Base-by-base conservation (phyloP, 2,797 vertebrate genomes). In the Melanotaenia parkinsoni region DNA sequence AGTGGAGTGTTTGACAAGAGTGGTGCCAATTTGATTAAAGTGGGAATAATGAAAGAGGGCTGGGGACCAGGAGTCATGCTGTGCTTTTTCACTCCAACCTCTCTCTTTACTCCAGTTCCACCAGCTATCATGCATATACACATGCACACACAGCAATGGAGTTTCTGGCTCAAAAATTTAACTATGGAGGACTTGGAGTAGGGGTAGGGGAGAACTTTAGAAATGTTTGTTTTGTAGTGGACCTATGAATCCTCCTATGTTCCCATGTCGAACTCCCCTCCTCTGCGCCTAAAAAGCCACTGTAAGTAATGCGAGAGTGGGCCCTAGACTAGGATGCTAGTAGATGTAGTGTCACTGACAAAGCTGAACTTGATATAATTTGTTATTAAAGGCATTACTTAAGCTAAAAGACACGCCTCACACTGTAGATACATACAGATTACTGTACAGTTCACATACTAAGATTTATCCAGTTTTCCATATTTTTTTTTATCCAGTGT, bases 1-100 rank as follows among this genome's bases (percentile, higher is more conserved):
- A 61, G 47, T 80, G 50, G 75, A 86, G 82, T 67, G 80, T 58
- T 64, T 7, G 30, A 76, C 79, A 67, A 76, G 76, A 81, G 86
- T 67, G 13, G 67, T 54, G 5, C 50, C 82, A 74, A 82, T 86
- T 80, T 86, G 56, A 90, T 87, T 84, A 76, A 81, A 86, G 86
- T 81, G 81, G 77, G 65, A 88, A 74, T 90, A 85, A 89, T 83
- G 74, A 88, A 79, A 73, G 77, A 66, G 40, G 50, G 70, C 75
- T 63, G 67, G 67, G 47, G 65, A 82, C 64, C 8, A 12, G 66
- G 67, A 83, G 74, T 53, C 66, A 35, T 30, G 75, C 68, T 74
- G 50, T n/a, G 65, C 58, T 79, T 76, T 85, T 57, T 65, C 53
- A 75, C 37, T 70, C 43, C 9, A 58, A 58, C 62, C 69, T 7